These are phyloP conservation scores for Staurois parvus DNA, from an alignment of 2,797 vertebrate species.

Conservation along the genomic window DNA sequence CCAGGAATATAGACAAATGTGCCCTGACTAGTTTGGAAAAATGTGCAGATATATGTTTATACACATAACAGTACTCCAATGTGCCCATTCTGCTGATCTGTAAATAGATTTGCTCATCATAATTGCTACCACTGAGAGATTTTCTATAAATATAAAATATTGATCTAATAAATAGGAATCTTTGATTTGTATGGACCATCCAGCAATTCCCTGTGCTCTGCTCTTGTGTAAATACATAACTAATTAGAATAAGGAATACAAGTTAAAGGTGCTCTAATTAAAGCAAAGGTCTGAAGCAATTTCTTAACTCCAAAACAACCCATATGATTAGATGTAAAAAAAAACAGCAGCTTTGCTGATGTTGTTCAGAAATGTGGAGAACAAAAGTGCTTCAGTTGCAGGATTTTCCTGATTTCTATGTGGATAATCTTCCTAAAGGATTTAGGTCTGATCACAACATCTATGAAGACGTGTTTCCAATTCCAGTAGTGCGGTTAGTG, in stretches of 20 bases:
- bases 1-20: no score
- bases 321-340: conserved; percentile 36
- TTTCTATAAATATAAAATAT: not conserved
- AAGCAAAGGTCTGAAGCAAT: not conserved
- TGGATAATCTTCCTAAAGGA: conserved; percentile 83
- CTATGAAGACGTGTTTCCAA: conserved; percentile 65
- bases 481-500: conserved; percentile 71
- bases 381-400: conserved; percentile 68
- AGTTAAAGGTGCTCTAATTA: not conserved
- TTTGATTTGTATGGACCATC: not conserved
- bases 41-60: no score
- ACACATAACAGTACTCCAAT: no score
- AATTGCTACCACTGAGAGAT: not conserved
- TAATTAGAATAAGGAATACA: not conserved
- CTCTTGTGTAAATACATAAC: not conserved
- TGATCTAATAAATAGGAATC: not conserved
- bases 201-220: no score
- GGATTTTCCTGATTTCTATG: conserved; percentile 77
- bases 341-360: conserved; percentile 33
- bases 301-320: conserved; percentile 15
- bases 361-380: conserved; percentile 61
- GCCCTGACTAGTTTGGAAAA: not conserved
- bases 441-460: conserved; percentile 79
- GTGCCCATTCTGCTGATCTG: no score
- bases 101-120: not conserved